Percentiles rank a stretch among this genome's conserved stretches.
phyloP scores from a whole-genome alignment of 2,113 vertebrate species.

The Typhlomys cinereus region DNA sequence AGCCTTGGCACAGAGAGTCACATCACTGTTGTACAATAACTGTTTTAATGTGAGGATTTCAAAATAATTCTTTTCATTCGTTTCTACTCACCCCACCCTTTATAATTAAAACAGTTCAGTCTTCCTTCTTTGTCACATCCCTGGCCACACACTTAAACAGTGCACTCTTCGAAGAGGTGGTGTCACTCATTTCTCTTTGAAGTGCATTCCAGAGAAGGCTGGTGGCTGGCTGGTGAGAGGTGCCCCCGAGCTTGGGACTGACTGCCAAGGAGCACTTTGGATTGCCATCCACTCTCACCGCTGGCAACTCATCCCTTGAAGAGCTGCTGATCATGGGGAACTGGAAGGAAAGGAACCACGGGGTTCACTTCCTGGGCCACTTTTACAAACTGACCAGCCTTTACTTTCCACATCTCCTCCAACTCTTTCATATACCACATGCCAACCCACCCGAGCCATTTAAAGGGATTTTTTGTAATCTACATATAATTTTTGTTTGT shows the following conservation, averaged over 20 bases:
- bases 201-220: neutral
- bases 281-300: slow-evolving; percentile 1
- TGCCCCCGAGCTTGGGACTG: neutral
- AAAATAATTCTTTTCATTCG: slow-evolving; percentile 48
- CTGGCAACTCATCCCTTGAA: neutral
- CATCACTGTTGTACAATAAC: slow-evolving; percentile 28
- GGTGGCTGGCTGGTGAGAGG: neutral
- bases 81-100: slow-evolving; percentile 55
- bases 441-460: neutral
- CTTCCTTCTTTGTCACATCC: neutral
- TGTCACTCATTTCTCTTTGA: slow-evolving; percentile 36
- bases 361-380: neutral
- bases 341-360: neutral
- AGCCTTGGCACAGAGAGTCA: slow-evolving; percentile 36
- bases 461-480: neutral
- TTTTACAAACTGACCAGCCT: neutral
- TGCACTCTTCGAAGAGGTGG: slow-evolving; percentile 7
- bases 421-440: neutral
- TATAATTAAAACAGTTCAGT: slow-evolving; percentile 42
- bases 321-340: neutral
- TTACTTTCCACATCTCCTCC: neutral
- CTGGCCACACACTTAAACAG: slow-evolving; percentile 31
- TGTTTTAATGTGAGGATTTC: slow-evolving; percentile 67
- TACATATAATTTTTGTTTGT: neutral
- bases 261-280: neutral